Base-by-base conservation (phyloP, 37 sponge, comb jelly and placozoan genomes). In the Axinella damicornis region DNA sequence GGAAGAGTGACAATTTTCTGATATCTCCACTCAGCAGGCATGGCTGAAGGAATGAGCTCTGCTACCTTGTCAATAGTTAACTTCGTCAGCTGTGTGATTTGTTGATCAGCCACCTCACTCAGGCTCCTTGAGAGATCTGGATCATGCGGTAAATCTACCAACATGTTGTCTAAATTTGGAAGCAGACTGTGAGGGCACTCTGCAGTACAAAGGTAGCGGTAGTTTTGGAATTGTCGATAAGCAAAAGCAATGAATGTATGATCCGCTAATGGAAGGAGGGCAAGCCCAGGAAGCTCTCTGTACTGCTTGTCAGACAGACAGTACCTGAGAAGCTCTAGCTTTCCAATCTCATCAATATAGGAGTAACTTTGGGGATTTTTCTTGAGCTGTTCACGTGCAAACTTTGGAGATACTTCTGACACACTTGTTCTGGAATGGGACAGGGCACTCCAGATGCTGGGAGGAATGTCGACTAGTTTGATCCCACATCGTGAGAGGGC, bases 221-320 rank as follows among this genome's bases (percentile, higher is more conserved):
- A 46, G 17, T 36, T 22, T n/a, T 4, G 52, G 39, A 1, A 39
- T 12, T 34, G 56, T 0, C n/a, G 4, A 27, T 0, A 15, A 28
- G 0, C 17, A 77, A 89, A 83, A 6, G 35, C 20, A 28, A 38
- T 46, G 71, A 89, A 89, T 9, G 53, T 77, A 22, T 73, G 65
- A 78, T 77, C 77, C 16, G 73, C 84, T 40, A 89, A 40, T 32
- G 89, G 89, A 18, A 89, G 70, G 28, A 89, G 66, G 19, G 61
- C 64, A 13, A 89, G 31, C 22, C 65, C 67, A 64, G 36, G 32
- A 19, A 87, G 55, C 28, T 87, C 88, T 52, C n/a, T n/a, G 31
- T 83, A 83, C 24, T 52, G 18, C 15, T 72, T 25, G 46, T 89
- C 84, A 22, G 57, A 65, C 16, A 89, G 79, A 52, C 89, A 89